Conservation (phyloP, 2,113 vertebrate species). For the Acanthisitta chloris region DNA sequence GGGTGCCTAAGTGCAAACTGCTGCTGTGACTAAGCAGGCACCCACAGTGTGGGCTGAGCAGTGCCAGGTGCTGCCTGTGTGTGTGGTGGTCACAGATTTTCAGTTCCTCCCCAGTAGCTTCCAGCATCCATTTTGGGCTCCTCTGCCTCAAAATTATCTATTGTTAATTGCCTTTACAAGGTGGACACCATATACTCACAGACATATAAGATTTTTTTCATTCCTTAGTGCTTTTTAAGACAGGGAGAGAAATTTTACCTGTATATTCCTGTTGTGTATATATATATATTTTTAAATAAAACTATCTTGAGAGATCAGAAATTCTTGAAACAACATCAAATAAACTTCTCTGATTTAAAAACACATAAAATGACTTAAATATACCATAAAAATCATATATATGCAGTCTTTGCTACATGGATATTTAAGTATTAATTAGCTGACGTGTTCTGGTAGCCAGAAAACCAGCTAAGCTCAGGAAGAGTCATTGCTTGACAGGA, state of each 20-base stretch:
- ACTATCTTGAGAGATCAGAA: background rate
- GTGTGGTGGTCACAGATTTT: background rate
- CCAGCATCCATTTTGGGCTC: background rate
- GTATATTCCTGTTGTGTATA: background rate
- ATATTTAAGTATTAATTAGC: background rate
- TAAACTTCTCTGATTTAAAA: background rate
- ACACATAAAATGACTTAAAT: background rate
- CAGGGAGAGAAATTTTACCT: background rate
- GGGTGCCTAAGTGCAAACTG: background rate
- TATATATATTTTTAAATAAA: background rate
- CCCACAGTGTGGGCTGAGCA: accelerated
- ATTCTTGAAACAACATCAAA: background rate
- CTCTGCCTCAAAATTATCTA: background rate
- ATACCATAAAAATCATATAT: background rate
- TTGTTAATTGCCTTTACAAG: background rate
- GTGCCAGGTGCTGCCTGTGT: background rate
- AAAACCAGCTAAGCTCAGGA: background rate
- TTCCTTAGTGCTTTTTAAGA: background rate
- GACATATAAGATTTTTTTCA: background rate
- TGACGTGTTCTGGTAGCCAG: background rate
- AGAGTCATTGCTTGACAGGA: background rate
- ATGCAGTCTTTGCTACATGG: background rate
- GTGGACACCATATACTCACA: background rate
- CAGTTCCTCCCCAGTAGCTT: background rate
- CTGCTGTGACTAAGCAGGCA: background rate